Evolutionary conservation across 2,888 invertebrate genomes (phyloP).

Genomic region (Eucera pruinosa): DNA sequence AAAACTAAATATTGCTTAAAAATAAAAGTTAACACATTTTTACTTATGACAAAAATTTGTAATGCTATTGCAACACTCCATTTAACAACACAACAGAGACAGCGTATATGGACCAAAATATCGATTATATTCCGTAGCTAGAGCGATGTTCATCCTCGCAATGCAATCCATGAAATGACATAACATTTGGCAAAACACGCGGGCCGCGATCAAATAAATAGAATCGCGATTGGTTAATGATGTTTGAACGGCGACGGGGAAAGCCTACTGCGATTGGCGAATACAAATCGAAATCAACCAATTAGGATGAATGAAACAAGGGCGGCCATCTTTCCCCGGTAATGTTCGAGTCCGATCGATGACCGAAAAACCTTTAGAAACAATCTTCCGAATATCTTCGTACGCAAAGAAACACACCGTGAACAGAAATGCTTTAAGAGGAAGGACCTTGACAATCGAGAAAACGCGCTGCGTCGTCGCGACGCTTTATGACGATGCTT

Average conservation of each 20-base stretch:
- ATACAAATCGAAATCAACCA: constrained; percentile 34
- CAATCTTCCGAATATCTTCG: too few species aligned
- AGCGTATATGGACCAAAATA: constrained; percentile 24
- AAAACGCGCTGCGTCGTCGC: constrained; percentile 61
- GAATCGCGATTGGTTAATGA: constrained; percentile 17
- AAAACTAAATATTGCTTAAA: too few species aligned
- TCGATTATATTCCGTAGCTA: constrained; percentile 12
- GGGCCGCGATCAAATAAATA: constrained; percentile 35
- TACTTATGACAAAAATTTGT: too few species aligned
- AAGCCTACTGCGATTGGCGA: constrained; percentile 29
- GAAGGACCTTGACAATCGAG: constrained; percentile 69
- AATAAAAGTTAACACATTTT: too few species aligned
- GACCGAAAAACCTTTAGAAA: neutral
- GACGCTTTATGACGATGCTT: constrained; percentile 63
- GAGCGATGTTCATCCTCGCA: neutral
- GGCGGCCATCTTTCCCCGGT: constrained; percentile 46
- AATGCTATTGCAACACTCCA: neutral
- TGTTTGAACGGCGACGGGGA: neutral
- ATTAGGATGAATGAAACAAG: constrained; percentile 26
- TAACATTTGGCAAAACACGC: constrained; percentile 53
- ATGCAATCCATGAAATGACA: constrained; percentile 35
- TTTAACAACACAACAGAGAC: neutral
- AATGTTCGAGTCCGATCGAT: constrained; percentile 29
- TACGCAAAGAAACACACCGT: neutral
- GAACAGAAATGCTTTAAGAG: constrained; percentile 28